Conservation (phyloP, 1,140 invertebrate species). For the Eufriesea mexicana region DNA sequence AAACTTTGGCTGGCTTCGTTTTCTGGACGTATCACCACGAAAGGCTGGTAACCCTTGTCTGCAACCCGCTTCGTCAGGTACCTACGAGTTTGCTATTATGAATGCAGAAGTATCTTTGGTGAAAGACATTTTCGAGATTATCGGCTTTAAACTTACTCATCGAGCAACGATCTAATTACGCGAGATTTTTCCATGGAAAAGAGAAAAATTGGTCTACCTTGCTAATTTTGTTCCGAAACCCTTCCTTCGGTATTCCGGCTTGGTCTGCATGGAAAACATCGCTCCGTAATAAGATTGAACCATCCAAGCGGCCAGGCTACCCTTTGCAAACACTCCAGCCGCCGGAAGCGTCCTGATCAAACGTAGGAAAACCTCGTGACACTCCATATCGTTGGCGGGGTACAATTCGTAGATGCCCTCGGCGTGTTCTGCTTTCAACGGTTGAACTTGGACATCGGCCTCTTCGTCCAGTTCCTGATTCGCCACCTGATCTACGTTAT, state of each 20-base stretch:
- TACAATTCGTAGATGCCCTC: conserved; percentile 91
- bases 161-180: background rate
- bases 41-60: conserved; percentile 89
- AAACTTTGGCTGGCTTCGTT: conserved; percentile 91
- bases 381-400: conserved; percentile 92
- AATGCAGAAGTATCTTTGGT: background rate
- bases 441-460: conserved; percentile 80
- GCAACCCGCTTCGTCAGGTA: conserved; percentile 87
- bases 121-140: background rate
- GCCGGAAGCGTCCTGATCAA: conserved; percentile 89
- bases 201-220: conserved; percentile 64
- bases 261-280: conserved; percentile 95
- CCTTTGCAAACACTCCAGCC: conserved; percentile 88
- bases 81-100: conserved; percentile 60
- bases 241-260: conserved; percentile 90
- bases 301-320: conserved; percentile 91
- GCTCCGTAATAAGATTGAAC: conserved; percentile 93
- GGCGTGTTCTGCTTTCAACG: conserved; percentile 89
- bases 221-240: conserved; percentile 84
- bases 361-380: conserved; percentile 90
- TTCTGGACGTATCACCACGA: conserved; percentile 92
- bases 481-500: conserved; percentile 54
- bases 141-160: background rate
- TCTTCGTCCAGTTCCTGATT: conserved; percentile 49
- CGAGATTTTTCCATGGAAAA: too few relatives aligned